Base-by-base conservation (phyloP, 2,888 invertebrate species). In the Copidosoma aretas region DNA sequence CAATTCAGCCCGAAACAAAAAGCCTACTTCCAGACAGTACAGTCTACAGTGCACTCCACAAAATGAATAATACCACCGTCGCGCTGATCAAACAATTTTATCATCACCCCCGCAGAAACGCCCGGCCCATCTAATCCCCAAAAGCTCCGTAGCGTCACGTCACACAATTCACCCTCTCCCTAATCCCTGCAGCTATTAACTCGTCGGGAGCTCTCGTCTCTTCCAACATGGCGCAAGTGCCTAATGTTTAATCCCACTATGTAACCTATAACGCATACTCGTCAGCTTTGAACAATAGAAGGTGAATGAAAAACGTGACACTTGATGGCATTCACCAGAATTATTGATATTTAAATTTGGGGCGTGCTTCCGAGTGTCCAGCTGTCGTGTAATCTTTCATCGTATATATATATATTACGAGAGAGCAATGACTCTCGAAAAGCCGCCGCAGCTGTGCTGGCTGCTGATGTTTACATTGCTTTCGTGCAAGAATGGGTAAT, bases 251-350 rank as follows among this genome's bases (percentile, higher is more conserved):
- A 52, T 12, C 52, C 21, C 52, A 19, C 17, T 46, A 22, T 39
- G n/a, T n/a, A n/a, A n/a, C 58, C 19, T 10, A 17, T 24, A 56
- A 19, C 39, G 63, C 61, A 32, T 53, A 68, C 67, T 68, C 59
- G 67, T 58, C 67, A 63, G 68, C 41, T 56, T 25, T 60, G 68
- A 68, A 60, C 60, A 56, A 68, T 68, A 60, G 53, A 60, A 19
- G 59, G n/a, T 19, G 64, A 46, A 17, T 19, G 19, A 4, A 19
- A 12, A 10, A 22, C n/a, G 52, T 8, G 17, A 39, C 41, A 10
- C 21, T 57, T 39, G 19, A 25, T 46, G 2, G 19, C 22, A 25
- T 59, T 67, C 59, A 63, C 53, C 67, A 60, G 64, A 68, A 68
- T 68, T 60, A 60, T 68, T 64, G 60, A 64, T 60, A 60, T 39